Evolutionary conservation across 2,797 vertebrate genomes (phyloP).

Genomic region (Poeciliopsis paucimaculata): DNA sequence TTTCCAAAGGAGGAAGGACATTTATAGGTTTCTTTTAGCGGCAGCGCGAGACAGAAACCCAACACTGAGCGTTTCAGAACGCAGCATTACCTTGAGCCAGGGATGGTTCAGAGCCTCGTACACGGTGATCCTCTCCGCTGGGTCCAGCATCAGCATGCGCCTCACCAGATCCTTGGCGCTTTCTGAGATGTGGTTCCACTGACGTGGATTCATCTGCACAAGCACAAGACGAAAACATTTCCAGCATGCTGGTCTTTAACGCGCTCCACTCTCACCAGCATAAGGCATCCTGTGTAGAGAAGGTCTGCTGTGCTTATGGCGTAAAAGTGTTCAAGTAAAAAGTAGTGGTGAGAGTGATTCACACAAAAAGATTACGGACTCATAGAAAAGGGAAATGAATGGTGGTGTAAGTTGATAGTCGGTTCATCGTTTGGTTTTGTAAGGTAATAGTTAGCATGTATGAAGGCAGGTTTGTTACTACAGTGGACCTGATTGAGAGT

Average conservation of each 20-base stretch:
- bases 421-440: too few relatives aligned
- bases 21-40: not conserved
- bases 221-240: not conserved
- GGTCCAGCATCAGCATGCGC: constrained; percentile 99
- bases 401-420: too few relatives aligned
- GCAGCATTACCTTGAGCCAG: constrained; percentile 89
- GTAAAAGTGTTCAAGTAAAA: too few relatives aligned
- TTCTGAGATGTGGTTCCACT: constrained; percentile 98
- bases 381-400: too few relatives aligned
- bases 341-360: too few relatives aligned
- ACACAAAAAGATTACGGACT: too few relatives aligned
- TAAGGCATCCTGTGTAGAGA: not conserved
- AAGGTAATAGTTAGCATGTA: too few relatives aligned
- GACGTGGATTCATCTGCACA: constrained; percentile 94
- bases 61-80: not conserved
- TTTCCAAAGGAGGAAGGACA: not conserved
- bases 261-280: not conserved
- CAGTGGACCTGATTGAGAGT: too few relatives aligned
- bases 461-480: too few relatives aligned
- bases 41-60: not conserved
- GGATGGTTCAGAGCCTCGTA: constrained; percentile 99
- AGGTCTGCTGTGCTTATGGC: too few relatives aligned
- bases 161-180: constrained; percentile 98
- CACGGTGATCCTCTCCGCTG: constrained; percentile 98
- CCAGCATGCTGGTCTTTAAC: not conserved